These are phyloP conservation scores for Scaptomyza parva DNA, from an alignment of 2,888 invertebrate genomes.

Conservation along the genomic window DNA sequence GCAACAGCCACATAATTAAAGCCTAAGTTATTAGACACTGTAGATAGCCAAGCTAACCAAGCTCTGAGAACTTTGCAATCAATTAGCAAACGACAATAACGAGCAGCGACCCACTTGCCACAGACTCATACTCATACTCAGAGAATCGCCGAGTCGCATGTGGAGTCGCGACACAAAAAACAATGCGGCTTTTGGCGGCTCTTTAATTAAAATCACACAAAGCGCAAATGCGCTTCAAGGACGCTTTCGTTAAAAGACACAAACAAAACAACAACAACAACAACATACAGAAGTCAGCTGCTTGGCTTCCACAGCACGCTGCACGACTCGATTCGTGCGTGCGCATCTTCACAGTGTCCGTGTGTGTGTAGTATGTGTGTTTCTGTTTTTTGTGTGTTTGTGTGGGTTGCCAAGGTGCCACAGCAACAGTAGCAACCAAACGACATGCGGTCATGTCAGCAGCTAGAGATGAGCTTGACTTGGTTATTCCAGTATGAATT, in stretches of 20 bases:
- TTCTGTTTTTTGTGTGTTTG: no score
- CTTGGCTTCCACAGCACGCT: conserved; percentile 14
- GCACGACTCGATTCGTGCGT: conserved; percentile 55
- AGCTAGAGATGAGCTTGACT: conserved; percentile 34
- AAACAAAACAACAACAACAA: not conserved
- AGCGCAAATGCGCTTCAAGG: conserved; percentile 58
- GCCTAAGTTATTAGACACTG: conserved; percentile 73
- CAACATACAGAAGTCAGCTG: conserved; percentile 32
- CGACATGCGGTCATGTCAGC: conserved; percentile 30
- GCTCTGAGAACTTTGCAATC: conserved; percentile 73
- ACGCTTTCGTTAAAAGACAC: conserved; percentile 65
- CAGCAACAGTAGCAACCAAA: conserved; percentile 35
- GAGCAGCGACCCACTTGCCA: conserved; percentile 49
- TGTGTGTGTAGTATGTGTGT: conserved; percentile 10
- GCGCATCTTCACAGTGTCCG: conserved; percentile 31
- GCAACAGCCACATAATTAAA: conserved; percentile 65
- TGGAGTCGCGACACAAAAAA: conserved; percentile 14
- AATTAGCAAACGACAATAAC: conserved; percentile 60
- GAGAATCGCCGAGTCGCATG: conserved; percentile 26
- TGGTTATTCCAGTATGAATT: conserved; percentile 1
- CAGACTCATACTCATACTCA: conserved; percentile 13
- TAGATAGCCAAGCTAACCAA: conserved; percentile 32
- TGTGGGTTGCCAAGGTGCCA: conserved; percentile 61
- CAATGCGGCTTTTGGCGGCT: conserved; percentile 47
- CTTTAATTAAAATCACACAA: conserved; percentile 77